Base-by-base conservation (phyloP, 2,113 vertebrate species). In the Phocoena sinus region DNA sequence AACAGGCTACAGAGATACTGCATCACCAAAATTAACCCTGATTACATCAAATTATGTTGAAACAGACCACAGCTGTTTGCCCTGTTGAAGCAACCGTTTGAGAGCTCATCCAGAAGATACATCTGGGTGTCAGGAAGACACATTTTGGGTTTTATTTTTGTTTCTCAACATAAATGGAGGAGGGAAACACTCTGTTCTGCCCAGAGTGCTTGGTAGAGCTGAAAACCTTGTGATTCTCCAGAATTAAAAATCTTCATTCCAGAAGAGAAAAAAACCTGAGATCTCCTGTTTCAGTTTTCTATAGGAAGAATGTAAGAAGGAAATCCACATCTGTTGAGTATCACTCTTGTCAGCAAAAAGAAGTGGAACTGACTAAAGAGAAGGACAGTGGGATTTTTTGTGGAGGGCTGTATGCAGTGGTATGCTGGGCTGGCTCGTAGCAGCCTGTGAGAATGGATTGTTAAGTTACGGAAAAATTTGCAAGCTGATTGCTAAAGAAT, bases 21-120 rank as follows among this genome's bases (percentile, higher is more conserved):
- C 98, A 98, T 97, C 98, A 96, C 98, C 98, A 96, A 89, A 97
- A 99, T 98, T 98, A 98, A 98, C 98, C 98, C 98, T 98, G 98
- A 99, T 98, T 99, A 98, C 96, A 97, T 98, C 98, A 98, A 98
- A 98, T 99, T 98, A 98, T 98, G 98, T 98, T 98, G 98, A 98
- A 98, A 98, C 98, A 98, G 98, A 98, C 98, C 98, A 98, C 98
- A 98, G 98, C 98, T 98, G 98, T 98, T 98, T 98, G 98, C 98
- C 98, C 97, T 98, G 98, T 98, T 98, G 98, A 98, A 98, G 98
- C 97, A 98, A 98, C 98, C 98, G 97, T 98, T 97, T 95, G 97
- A 96, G 71, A 89, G 97, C 33, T 41, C 94, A 92, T 95, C 97
- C 25, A 56, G 97, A 98, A 98, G 97, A 97, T 97, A 96, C 97